Evolutionary conservation across 2,113 vertebrate species (phyloP), one percentile per base, ranked within the genome.

Genomic region (Lathamus discolor): DNA sequence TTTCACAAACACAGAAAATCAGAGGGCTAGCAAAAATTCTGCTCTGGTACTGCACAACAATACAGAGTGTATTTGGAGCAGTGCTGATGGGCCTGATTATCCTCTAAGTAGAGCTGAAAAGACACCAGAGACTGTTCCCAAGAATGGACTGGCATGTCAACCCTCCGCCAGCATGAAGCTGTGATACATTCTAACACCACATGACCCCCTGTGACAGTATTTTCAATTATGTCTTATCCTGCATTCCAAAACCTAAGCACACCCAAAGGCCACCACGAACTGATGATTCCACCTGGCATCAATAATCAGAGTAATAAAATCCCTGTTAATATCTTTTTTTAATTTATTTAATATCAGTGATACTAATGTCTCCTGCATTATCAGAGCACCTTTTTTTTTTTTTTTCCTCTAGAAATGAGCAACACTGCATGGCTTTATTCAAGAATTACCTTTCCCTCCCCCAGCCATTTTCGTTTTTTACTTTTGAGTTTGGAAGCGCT

Each of bases 221-320:
- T 67, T 62, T 15, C 27, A 78, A 3, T 52, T 54, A 51, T 19
- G 6, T 8, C 41, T 84, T 55, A 69, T 11, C 5, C n/a, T 75
- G 55, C 18, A 35, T 66, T 59, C 23, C 35, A 63, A 64, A 49
- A 29, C 24, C 11, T 7, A 19, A 63, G 61, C 11, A 61, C 44
- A 16, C 1, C 23, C 11, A 66, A 10, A 54, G 37, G 23, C 41
- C 70, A 70, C 84, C 81, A 33, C 31, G 80, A 90, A 86, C 83
- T 51, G 4, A 89, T 70, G 54, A 91, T 69, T 88, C 86, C 77
- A 93, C 33, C 83, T 33, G 76, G 35, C 66, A 92, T 46, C 44
- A 92, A 69, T 93, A 78, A 95, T 80, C 83, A 96, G 62, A 24
- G 67, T 88, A 93, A 94, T 80, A 37, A 96, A 95, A 95, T 39